These are phyloP conservation scores for Lordiphosa clarofinis DNA, from an alignment of 1,140 invertebrate genomes.

Conservation along the genomic window DNA sequence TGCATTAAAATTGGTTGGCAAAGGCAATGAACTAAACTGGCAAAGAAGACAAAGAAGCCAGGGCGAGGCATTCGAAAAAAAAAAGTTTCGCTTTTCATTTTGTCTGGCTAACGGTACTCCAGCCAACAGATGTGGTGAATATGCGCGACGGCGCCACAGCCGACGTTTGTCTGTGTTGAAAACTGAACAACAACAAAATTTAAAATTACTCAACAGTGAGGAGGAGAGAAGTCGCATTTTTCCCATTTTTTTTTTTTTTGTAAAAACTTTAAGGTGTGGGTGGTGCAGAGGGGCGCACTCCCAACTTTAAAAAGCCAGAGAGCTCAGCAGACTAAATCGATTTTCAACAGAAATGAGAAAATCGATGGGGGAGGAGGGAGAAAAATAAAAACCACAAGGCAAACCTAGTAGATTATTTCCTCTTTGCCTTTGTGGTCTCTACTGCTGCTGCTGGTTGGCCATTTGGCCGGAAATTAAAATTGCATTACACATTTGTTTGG, in stretches of 20 bases:
- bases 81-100: conserved; percentile 71
- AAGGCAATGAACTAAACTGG: conserved; percentile 56
- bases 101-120: conserved; percentile 48
- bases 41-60: conserved; percentile 47
- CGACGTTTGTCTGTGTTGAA: conserved; percentile 25
- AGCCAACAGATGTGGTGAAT: conserved; percentile 59
- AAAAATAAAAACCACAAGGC: conserved; percentile 38
- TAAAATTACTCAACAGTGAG: conserved; percentile 8
- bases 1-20: conserved; percentile 27
- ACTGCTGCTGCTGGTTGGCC: conserved; percentile 13
- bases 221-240: conserved; percentile 20
- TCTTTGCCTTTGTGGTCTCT: conserved; percentile 17
- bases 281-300: conserved; percentile 5
- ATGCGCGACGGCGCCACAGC: conserved; percentile 24
- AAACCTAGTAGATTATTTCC: conserved; percentile 28
- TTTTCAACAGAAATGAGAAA: conserved; percentile 30
- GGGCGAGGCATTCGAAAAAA: conserved; percentile 41
- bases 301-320: too few relatives aligned
- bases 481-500: conserved; percentile 24
- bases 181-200: conserved; percentile 31
- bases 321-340: too few relatives aligned
- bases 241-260: not conserved
- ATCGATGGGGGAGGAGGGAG: conserved; percentile 26
- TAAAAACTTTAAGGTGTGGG: conserved; percentile 18
- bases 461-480: conserved; percentile 42